phyloP scores from a whole-genome alignment of 1,140 invertebrate species.

The Pseudomyrmex concolor region DNA sequence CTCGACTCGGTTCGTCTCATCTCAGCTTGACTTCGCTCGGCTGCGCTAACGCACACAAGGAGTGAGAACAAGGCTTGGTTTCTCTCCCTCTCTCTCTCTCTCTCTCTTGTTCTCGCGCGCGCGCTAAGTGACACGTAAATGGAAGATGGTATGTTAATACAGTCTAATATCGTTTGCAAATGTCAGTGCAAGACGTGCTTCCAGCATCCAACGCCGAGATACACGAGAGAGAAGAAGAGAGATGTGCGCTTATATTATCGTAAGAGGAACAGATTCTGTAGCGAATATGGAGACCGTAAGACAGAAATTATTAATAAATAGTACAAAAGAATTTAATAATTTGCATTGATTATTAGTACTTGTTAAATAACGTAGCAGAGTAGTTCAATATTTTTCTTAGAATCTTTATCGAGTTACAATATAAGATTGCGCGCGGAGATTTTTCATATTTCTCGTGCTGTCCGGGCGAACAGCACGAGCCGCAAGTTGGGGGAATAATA shows the following conservation, averaged over 20 bases:
- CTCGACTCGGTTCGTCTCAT: slow-evolving; percentile 18
- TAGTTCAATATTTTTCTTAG: not conserved
- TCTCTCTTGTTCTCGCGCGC: too few relatives aligned
- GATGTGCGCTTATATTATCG: slow-evolving; percentile 25
- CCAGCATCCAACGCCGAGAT: slow-evolving; percentile 36
- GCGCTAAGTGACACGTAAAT: slow-evolving; percentile 50
- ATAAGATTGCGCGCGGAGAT: not conserved
- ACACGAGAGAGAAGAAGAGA: not conserved
- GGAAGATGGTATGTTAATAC: slow-evolving; percentile 62
- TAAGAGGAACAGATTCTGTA: not conserved
- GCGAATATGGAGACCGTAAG: slow-evolving; percentile 39
- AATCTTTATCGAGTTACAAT: not conserved
- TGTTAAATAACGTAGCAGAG: too few relatives aligned
- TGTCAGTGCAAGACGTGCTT: slow-evolving; percentile 62
- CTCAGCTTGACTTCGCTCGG: slow-evolving; percentile 44
- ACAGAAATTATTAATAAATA: slow-evolving; percentile 12
- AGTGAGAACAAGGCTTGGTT: slow-evolving; percentile 47
- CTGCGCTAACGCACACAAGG: slow-evolving; percentile 45
- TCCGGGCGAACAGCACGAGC: slow-evolving; percentile 20
- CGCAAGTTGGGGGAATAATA: not conserved
- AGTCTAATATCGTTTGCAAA: slow-evolving; percentile 72
- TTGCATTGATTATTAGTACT: not conserved
- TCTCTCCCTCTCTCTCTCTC: slow-evolving; percentile 49
- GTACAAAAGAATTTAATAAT: not conserved
- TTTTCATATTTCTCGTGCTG: slow-evolving; percentile 23